Base-by-base conservation (phyloP, 2,797 vertebrate genomes). In the Meriones psammophilus region DNA sequence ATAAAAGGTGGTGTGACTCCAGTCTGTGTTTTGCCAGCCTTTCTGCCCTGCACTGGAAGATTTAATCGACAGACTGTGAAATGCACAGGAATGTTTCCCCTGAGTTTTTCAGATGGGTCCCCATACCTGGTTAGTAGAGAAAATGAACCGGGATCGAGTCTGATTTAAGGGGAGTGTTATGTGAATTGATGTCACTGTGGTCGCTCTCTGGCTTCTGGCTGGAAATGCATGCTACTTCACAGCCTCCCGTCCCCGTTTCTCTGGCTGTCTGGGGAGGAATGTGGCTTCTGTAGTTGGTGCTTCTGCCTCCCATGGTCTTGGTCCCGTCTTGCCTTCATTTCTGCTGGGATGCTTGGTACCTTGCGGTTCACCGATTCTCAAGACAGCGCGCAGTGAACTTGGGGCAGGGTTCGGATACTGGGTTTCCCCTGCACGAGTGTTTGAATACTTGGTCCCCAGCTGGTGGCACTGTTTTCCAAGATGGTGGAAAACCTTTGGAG, bases 41-140 rank as follows among this genome's bases (percentile, higher is more conserved):
- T 84, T 68, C 88, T 94, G 73, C 30, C 28, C 22, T 64, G 3
- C 76, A 14, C 88, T 46, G 68, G 92, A 95, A 91, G 91, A 88
- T 64, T 39, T 90, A 54, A 62, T 83, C 87, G 77, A 83, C 1
- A 22, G 64, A 64, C 14, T 86, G 92, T 60, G 50, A 88, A 88
- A 64, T 91, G 42, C 8, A 69, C 56, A 79, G 30, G 69, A 74
- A 64, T 58, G 2, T 78, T 92, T 88, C 73, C 46, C 89, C 91
- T 14, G 68, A 24, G 89, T 77, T 54, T 36, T 68, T 54, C 22
- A 33, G 50, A 80, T 80, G 42, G 87, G 15, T 85, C 36, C 12
- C 26, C 33, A 15, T 13, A 58, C 88, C 24, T 87, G 80, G 33
- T 71, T 46, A 66, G 50, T 17, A 18, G 36, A 91, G 62, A 91